Evolutionary conservation across 2,797 vertebrate genomes (phyloP).

Genomic region (Pseudomugil gertrudae): DNA sequence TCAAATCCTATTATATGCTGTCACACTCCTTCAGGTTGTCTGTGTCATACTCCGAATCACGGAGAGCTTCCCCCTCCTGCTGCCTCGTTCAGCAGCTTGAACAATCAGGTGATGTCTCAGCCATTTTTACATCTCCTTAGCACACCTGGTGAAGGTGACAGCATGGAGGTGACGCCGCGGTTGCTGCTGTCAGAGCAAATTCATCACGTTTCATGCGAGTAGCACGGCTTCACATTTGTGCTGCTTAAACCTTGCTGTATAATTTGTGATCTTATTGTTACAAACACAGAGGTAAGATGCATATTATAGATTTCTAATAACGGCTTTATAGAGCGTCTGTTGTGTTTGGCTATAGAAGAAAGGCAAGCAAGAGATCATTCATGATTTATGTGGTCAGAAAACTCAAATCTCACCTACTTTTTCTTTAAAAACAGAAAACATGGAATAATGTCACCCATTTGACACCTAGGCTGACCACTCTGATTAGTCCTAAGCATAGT

Average conservation of each 20-base stretch:
- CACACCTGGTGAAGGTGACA: slow-evolving; percentile 18
- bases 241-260: not conserved
- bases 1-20: slow-evolving; percentile 43
- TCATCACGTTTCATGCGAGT: not conserved
- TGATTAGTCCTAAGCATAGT: too few relatives aligned
- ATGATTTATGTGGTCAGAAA: too few relatives aligned
- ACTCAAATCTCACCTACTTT: too few relatives aligned
- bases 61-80: not conserved
- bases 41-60: not conserved
- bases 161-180: not conserved
- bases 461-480: too few relatives aligned
- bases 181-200: slow-evolving; percentile 9
- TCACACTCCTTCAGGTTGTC: slow-evolving; percentile 42
- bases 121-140: not conserved
- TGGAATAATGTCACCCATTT: too few relatives aligned
- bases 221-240: slow-evolving; percentile 1
- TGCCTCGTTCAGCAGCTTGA: slow-evolving; percentile 3
- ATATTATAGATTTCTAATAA: too few relatives aligned
- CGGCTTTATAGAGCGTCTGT: too few relatives aligned
- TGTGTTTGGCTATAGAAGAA: too few relatives aligned
- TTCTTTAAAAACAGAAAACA: too few relatives aligned
- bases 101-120: slow-evolving; percentile 18
- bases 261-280: too few relatives aligned
- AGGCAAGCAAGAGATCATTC: too few relatives aligned
- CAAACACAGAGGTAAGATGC: too few relatives aligned